Evolutionary conservation across 2,113 vertebrate species (phyloP).

Genomic region (Gadus chalcogrammus): DNA sequence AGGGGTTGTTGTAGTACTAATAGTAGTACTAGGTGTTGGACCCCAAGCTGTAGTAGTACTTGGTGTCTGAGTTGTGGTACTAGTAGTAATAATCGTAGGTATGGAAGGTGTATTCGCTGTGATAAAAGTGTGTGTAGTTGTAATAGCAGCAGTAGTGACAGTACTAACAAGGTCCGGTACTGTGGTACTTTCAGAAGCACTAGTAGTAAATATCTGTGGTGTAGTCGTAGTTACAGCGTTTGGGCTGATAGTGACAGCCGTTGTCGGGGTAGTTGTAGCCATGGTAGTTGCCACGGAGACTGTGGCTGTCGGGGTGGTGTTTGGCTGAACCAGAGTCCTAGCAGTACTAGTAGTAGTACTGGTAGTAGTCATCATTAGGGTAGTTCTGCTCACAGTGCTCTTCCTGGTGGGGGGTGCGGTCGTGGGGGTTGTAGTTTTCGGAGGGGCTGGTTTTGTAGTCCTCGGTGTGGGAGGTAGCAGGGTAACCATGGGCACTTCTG

Average conservation of each 20-base stretch:
- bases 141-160: not conserved
- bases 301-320: not conserved
- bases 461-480: conserved; percentile 68
- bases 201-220: not conserved
- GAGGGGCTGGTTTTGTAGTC: conserved; percentile 23
- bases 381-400: not conserved
- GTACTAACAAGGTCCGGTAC: not conserved
- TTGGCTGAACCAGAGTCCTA: not conserved
- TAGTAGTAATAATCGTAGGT: not conserved
- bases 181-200: not conserved
- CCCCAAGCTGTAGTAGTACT: not conserved
- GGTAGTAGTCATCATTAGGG: not conserved
- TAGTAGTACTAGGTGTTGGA: not conserved
- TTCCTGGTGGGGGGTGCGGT: conserved; percentile 4
- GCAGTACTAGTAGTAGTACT: not conserved
- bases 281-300: conserved; percentile 1
- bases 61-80: not conserved
- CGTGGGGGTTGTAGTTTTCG: not conserved
- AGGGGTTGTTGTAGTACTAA: not conserved
- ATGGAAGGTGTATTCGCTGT: not conserved
- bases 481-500: conserved; percentile 69
- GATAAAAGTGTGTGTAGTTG: not conserved
- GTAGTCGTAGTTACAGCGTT: conserved; percentile 5
- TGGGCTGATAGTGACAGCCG: conserved; percentile 1
- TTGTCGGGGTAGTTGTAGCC: conserved; percentile 11